Conservation (phyloP, 2,888 invertebrate species). For the Meteorus cinctellus region DNA sequence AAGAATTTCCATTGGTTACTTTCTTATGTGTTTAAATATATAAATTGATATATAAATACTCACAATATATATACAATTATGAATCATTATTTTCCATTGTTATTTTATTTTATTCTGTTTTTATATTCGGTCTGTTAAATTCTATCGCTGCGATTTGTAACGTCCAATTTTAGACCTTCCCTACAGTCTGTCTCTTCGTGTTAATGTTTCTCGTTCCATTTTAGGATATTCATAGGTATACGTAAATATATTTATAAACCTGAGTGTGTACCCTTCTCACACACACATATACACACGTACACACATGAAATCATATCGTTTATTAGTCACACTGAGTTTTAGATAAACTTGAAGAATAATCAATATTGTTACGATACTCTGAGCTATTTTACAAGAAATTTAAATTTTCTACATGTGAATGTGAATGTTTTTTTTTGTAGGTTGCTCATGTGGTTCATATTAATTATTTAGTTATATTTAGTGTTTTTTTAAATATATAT, state of each 20-base stretch:
- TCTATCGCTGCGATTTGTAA: not conserved
- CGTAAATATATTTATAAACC: not conserved
- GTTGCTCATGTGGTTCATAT: no score
- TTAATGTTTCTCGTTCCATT: slow-evolving; percentile 5
- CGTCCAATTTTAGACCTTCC: not conserved
- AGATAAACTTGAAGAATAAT: slow-evolving; percentile 7
- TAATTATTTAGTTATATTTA: no score
- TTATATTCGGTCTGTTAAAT: not conserved
- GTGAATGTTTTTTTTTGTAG: no score
- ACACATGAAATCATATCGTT: not conserved
- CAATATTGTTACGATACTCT: not conserved
- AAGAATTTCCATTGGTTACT: slow-evolving; percentile 6
- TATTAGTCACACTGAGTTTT: not conserved
- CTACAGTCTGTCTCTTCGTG: not conserved
- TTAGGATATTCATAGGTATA: not conserved
- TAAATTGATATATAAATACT: not conserved
- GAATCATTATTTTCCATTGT: slow-evolving; percentile 9
- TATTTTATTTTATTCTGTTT: not conserved
- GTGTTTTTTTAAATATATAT: no score
- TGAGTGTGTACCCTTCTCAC: no score
- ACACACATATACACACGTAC: not conserved
- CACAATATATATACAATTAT: not conserved
- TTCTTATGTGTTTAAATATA: not conserved
- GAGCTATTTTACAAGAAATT: not conserved
- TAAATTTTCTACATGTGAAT: not conserved